These are phyloP conservation scores for Hirtodrosophila alboralis DNA, from an alignment of 2,888 invertebrate genomes.

Conservation along the genomic window DNA sequence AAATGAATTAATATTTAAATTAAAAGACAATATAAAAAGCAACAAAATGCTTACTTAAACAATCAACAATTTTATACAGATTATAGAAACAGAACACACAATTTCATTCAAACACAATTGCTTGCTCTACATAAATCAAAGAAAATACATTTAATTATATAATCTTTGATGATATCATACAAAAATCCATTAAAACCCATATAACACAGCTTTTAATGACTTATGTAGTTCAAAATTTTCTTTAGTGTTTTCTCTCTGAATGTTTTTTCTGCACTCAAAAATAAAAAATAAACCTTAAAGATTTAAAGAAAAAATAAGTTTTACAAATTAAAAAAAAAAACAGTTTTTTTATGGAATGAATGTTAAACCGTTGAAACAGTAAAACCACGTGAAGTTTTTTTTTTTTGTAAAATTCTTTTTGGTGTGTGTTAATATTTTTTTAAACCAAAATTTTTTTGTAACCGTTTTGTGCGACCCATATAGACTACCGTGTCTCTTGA, in stretches of 20 bases:
- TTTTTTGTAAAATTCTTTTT: constrained; percentile 42
- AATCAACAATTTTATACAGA: no score
- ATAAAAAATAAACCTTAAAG: constrained; percentile 5
- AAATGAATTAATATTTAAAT: no score
- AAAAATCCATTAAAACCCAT: neutral
- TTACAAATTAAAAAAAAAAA: neutral
- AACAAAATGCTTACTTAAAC: no score
- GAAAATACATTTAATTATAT: no score
- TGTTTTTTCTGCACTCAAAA: constrained; percentile 24
- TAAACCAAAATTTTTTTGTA: constrained; percentile 36
- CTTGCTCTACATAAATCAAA: no score
- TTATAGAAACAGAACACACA: no score
- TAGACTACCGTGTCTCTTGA: constrained; percentile 69
- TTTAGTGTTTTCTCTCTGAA: constrained; percentile 22
- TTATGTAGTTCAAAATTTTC: constrained; percentile 13
- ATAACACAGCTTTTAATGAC: constrained; percentile 3
- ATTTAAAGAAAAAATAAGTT: constrained; percentile 3
- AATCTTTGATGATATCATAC: no score
- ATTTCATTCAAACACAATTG: no score
- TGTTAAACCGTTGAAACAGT: constrained; percentile 12
- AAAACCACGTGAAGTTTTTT: neutral
- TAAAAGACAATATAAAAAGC: no score
- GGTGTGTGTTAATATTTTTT: constrained; percentile 30
- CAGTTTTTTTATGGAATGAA: constrained; percentile 12
- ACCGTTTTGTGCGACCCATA: constrained; percentile 67